Evolutionary conservation across 2,113 vertebrate species (phyloP).

Genomic region (Neolamprologus variostigma): DNA sequence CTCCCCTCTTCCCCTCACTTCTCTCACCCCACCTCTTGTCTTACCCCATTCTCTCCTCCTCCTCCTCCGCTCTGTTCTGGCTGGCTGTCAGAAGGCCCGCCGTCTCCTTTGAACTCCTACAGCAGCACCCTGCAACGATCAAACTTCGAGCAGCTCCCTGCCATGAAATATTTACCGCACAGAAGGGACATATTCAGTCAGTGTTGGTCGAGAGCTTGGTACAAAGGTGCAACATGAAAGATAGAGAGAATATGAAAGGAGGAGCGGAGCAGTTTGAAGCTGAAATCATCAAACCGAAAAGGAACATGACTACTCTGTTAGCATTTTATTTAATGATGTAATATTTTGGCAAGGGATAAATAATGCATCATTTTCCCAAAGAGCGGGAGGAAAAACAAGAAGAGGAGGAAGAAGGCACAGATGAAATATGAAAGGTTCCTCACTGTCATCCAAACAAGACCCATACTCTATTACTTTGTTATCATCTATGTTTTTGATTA

Average conservation of each 20-base stretch:
- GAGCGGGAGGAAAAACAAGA: background rate
- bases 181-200: slow-evolving; percentile 58
- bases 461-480: background rate
- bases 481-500: background rate
- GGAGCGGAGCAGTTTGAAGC: slow-evolving; percentile 31
- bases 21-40: slow-evolving; percentile 3
- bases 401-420: background rate
- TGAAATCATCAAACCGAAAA: background rate
- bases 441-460: background rate
- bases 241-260: slow-evolving; percentile 47
- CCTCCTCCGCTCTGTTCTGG: slow-evolving; percentile 34
- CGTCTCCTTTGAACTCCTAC: slow-evolving; percentile 65
- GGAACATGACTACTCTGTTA: slow-evolving; percentile 9
- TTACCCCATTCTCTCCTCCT: background rate
- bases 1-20: background rate
- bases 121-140: slow-evolving; percentile 61
- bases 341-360: slow-evolving; percentile 37
- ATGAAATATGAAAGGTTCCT: background rate
- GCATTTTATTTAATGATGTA: slow-evolving; percentile 37
- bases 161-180: slow-evolving; percentile 69
- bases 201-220: slow-evolving; percentile 34
- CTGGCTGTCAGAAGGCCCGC: slow-evolving; percentile 53
- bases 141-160: slow-evolving; percentile 57
- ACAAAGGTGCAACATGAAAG: slow-evolving; percentile 61
- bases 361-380: slow-evolving; percentile 25